Percentiles rank a stretch among this genome's conserved stretches.
Conservation (phyloP, 2,888 invertebrate species). For the Synanthedon tipuliformis region DNA sequence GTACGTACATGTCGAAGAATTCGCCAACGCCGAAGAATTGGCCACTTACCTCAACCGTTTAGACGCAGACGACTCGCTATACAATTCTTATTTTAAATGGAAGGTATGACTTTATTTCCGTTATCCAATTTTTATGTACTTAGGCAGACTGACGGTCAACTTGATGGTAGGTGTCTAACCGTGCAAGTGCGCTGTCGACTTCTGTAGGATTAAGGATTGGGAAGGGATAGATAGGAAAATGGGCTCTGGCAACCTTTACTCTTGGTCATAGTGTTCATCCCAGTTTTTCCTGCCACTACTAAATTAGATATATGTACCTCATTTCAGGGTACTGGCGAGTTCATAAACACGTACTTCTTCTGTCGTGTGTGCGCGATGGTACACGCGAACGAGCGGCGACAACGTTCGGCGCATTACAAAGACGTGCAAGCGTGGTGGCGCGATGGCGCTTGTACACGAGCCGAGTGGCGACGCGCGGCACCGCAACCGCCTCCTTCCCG, state of each 20-base stretch:
- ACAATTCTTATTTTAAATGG: conserved; percentile 96
- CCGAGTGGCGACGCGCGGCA: conserved; percentile 36
- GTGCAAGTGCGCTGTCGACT: no score
- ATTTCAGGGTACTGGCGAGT: conserved; percentile 87
- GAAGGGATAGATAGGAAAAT: no score
- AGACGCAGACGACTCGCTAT: conserved; percentile 88
- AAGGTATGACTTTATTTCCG: conserved; percentile 59
- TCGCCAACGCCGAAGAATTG: conserved; percentile 85
- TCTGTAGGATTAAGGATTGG: no score
- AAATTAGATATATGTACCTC: neutral
- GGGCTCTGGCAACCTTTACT: no score
- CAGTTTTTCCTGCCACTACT: neutral
- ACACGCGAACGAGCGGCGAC: conserved; percentile 72
- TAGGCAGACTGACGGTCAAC: no score
- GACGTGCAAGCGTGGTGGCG: conserved; percentile 97
- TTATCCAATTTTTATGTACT: no score
- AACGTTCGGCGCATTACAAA: conserved; percentile 71
- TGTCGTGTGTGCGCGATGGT: conserved; percentile 90
- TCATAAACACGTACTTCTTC: conserved; percentile 96
- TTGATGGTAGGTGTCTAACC: no score
- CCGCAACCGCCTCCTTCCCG: neutral
- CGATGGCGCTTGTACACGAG: conserved; percentile 75
- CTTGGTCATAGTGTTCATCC: no score
- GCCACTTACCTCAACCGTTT: conserved; percentile 88
- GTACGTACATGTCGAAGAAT: conserved; percentile 96